phyloP scores from a whole-genome alignment of 2,888 invertebrate genomes.

The Sarcophaga carnaria region DNA sequence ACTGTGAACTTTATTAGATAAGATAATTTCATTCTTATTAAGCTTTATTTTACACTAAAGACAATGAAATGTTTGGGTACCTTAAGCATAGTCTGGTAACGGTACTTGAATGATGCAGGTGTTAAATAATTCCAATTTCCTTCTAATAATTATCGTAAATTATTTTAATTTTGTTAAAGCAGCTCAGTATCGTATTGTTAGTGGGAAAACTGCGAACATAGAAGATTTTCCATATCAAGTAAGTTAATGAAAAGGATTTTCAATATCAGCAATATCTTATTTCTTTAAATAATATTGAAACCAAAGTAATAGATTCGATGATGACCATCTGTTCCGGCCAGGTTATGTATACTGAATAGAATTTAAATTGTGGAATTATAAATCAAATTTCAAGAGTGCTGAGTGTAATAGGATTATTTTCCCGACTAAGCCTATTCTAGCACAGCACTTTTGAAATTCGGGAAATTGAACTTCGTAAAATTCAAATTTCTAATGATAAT shows the following conservation, averaged over 20 bases:
- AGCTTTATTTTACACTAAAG: conserved; percentile 7
- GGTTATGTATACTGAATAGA: too few relatives aligned
- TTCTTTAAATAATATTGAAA: not conserved
- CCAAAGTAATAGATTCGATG: not conserved
- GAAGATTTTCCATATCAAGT: conserved; percentile 79
- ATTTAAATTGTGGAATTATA: too few relatives aligned
- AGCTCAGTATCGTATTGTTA: conserved; percentile 75
- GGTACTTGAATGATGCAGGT: conserved; percentile 54
- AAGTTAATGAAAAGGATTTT: conserved; percentile 15
- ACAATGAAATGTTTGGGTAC: not conserved
- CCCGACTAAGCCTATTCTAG: too few relatives aligned
- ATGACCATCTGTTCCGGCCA: too few relatives aligned
- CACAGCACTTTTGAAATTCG: too few relatives aligned
- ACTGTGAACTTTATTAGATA: conserved; percentile 52
- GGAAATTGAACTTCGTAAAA: too few relatives aligned
- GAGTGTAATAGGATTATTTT: too few relatives aligned
- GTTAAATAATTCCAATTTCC: conserved; percentile 19
- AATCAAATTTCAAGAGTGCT: too few relatives aligned
- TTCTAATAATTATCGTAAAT: conserved; percentile 22
- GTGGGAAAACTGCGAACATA: conserved; percentile 76
- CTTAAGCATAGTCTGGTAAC: conserved; percentile 33
- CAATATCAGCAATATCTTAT: not conserved
- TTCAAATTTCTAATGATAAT: too few relatives aligned
- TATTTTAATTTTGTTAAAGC: conserved; percentile 12
- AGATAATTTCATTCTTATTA: conserved; percentile 42